Conservation (phyloP, 1,140 invertebrate genomes). For the Leucophenga varia region DNA sequence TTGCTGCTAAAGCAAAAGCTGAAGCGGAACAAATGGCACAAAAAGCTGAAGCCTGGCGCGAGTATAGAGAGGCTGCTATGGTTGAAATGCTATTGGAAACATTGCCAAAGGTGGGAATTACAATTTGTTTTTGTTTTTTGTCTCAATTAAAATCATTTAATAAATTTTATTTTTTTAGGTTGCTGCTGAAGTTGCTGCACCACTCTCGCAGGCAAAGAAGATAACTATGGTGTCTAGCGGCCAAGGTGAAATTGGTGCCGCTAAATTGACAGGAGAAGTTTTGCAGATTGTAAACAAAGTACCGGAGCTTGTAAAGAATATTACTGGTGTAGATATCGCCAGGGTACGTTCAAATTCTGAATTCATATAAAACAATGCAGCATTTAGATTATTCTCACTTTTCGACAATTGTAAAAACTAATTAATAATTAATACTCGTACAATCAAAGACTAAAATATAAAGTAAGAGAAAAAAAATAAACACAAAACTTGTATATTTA, state of each 20-base stretch:
- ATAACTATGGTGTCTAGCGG: conserved; percentile 94
- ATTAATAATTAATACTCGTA: conserved; percentile 9
- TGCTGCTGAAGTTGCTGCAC: conserved; percentile 93
- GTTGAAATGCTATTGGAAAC: conserved; percentile 96
- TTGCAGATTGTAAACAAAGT: conserved; percentile 88
- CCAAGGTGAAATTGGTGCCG: conserved; percentile 86
- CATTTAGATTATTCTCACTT: neutral
- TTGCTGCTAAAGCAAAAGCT: conserved; percentile 90
- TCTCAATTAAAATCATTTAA: conserved; percentile 10
- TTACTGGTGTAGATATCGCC: conserved; percentile 91
- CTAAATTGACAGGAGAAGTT: conserved; percentile 91
- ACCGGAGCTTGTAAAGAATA: conserved; percentile 82
- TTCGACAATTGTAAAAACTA: neutral
- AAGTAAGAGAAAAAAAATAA: neutral
- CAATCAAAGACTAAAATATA: conserved; percentile 6
- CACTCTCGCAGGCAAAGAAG: conserved; percentile 88
- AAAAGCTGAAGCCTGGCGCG: conserved; percentile 94
- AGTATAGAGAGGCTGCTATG: conserved; percentile 95
- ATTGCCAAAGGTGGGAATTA: conserved; percentile 80
- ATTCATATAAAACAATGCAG: conserved; percentile 44
- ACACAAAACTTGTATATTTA: neutral
- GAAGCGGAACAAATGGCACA: conserved; percentile 96
- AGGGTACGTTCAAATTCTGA: conserved; percentile 66
- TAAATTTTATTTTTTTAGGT: conserved; percentile 63
- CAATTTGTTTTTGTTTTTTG: conserved; percentile 6